Evolutionary conservation across 1,140 invertebrate species (phyloP).

Genomic region (Tetramorium simillimum): DNA sequence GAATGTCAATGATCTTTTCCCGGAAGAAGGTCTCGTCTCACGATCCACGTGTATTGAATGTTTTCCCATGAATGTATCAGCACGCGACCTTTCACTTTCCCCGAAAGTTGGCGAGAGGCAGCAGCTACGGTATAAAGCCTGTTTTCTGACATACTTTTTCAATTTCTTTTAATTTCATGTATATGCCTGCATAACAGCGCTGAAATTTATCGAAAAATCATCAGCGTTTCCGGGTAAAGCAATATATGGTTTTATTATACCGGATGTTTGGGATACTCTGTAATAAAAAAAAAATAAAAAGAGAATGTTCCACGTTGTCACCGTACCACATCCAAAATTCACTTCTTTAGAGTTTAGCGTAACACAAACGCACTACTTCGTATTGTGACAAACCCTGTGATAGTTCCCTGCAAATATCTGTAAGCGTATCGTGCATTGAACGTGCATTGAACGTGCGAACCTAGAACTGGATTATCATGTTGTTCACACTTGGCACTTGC

Average conservation of each 20-base stretch:
- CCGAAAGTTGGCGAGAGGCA: slow-evolving; percentile 13
- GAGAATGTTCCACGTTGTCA: background rate
- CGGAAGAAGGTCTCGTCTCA: slow-evolving; percentile 3
- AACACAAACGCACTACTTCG: background rate
- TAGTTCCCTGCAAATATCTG: background rate
- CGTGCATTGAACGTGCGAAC: background rate
- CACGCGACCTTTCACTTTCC: slow-evolving; percentile 52
- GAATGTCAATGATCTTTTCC: slow-evolving; percentile 26
- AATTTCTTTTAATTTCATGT: background rate
- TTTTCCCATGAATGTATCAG: slow-evolving; percentile 13
- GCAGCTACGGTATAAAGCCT: background rate
- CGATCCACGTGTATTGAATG: background rate
- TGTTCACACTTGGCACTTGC: slow-evolving; percentile 10
- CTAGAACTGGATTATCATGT: background rate
- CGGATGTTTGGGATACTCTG: background rate
- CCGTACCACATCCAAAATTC: background rate
- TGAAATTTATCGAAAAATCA: slow-evolving; percentile 16
- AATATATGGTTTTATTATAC: background rate
- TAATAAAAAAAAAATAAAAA: background rate
- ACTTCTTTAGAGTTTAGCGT: background rate
- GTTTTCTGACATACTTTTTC: slow-evolving; percentile 33
- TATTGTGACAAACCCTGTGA: background rate
- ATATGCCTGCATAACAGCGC: background rate
- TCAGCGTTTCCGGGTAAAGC: background rate
- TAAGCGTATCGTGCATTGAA: background rate